Evolutionary conservation across 2,797 vertebrate genomes (phyloP).

Genomic region (Galago senegalensis): DNA sequence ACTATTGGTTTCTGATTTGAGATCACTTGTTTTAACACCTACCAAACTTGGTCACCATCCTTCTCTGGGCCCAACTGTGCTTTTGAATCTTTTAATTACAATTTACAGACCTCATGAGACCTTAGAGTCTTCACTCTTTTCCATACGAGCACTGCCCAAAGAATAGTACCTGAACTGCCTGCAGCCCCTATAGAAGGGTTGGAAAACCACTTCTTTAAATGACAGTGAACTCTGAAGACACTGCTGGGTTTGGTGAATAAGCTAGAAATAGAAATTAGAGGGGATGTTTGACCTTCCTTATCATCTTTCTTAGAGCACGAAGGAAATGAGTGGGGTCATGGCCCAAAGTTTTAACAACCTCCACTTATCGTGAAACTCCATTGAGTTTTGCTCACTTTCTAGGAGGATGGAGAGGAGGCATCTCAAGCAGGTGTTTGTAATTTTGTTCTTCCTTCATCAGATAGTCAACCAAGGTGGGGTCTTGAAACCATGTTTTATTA

Average conservation of each 20-base stretch:
- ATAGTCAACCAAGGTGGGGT: background rate
- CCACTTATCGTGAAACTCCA: background rate
- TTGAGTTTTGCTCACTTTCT: slow-evolving; percentile 38
- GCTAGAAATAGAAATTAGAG: background rate
- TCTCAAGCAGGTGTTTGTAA: background rate
- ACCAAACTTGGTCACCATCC: background rate
- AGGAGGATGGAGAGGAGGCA: background rate
- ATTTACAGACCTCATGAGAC: background rate
- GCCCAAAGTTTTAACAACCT: background rate
- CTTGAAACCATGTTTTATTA: slow-evolving; percentile 9
- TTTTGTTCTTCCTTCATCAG: slow-evolving; percentile 42
- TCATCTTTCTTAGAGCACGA: slow-evolving; percentile 5
- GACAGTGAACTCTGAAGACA: background rate
- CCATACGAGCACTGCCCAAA: background rate
- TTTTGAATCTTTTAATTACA: slow-evolving; percentile 18
- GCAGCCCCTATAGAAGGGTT: background rate
- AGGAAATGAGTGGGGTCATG: background rate
- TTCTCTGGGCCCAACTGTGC: background rate
- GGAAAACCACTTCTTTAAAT: background rate
- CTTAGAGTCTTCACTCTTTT: background rate
- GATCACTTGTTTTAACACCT: background rate
- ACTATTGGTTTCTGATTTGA: background rate
- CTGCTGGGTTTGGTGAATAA: background rate
- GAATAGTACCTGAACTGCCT: background rate
- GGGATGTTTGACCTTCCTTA: background rate